Percentiles rank a stretch among this genome's conserved stretches.
phyloP scores from a whole-genome alignment of 2,113 vertebrate genomes.

The Urocynchramus pylzowi region DNA sequence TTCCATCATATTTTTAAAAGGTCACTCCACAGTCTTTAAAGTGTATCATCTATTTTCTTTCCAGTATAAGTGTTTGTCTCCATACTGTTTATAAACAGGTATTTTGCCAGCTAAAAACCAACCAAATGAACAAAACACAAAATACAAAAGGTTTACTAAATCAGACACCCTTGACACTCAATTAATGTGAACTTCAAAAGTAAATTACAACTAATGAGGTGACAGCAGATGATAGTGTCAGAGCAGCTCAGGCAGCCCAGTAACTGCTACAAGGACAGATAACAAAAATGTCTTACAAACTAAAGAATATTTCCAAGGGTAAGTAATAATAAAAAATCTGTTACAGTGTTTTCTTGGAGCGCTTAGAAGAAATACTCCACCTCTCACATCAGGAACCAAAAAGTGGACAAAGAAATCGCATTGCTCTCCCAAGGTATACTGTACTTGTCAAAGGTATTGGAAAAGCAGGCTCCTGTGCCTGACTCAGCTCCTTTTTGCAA shows the following conservation, averaged over 20 bases:
- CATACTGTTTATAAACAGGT: neutral
- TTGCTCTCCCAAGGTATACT: neutral
- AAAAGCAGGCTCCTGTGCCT: neutral
- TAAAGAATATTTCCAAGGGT: neutral
- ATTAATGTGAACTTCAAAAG: neutral
- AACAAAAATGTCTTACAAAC: neutral
- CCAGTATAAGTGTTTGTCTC: neutral
- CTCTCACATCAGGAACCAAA: neutral
- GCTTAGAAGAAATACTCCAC: neutral
- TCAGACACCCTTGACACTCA: neutral
- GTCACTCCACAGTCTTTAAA: neutral
- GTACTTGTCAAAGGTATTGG: neutral
- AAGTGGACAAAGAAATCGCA: neutral
- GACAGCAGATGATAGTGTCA: neutral
- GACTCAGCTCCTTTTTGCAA: neutral
- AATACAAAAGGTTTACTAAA: neutral
- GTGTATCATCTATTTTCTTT: neutral
- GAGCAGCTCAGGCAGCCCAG: neutral
- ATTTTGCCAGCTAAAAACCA: neutral
- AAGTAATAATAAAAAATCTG: neutral
- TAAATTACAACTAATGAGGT: neutral
- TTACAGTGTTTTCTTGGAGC: neutral
- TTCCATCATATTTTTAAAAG: neutral
- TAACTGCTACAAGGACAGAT: neutral
- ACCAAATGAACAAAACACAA: neutral